phyloP scores from a whole-genome alignment of 2,797 vertebrate species.

The Brachyrhaphis roseni region DNA sequence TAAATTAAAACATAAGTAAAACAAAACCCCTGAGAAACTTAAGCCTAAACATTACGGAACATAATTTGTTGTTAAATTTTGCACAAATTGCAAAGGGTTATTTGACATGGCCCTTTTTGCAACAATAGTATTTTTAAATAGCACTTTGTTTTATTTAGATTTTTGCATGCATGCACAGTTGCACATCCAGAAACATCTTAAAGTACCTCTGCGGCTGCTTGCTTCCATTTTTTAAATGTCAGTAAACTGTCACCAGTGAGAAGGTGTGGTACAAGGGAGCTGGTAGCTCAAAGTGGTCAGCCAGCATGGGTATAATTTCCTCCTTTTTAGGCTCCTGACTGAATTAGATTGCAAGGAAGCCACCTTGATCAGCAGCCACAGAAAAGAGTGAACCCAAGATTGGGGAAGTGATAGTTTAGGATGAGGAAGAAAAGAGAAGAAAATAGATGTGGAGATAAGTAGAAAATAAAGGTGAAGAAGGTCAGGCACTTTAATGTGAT shows the following conservation, averaged over 20 bases:
- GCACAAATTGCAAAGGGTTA: background rate
- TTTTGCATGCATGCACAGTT: constrained; percentile 6
- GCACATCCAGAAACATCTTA: constrained; percentile 20
- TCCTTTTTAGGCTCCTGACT: constrained; percentile 66
- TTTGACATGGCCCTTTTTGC: background rate
- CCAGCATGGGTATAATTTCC: constrained; percentile 64
- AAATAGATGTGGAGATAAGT: constrained; percentile 50
- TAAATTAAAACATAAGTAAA: background rate
- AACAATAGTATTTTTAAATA: background rate
- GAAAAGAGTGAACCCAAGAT: constrained; percentile 23
- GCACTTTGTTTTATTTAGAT: background rate
- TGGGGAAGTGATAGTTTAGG: constrained; percentile 13
- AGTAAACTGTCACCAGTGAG: constrained; percentile 57
- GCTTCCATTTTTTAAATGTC: constrained; percentile 68
- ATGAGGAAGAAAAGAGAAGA: background rate
- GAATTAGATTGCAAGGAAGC: constrained; percentile 60
- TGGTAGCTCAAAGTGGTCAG: constrained; percentile 60
- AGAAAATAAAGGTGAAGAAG: constrained; percentile 28
- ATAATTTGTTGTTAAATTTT: background rate
- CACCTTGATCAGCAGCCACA: constrained; percentile 42
- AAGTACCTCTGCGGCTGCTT: constrained; percentile 34
- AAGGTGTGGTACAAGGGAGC: constrained; percentile 24
- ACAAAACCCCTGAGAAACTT: background rate
- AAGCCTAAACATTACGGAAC: background rate
- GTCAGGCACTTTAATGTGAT: constrained; percentile 32